These are phyloP conservation scores for Rhagophthalmus giganteus DNA, from an alignment of 2,888 invertebrate species.

Conservation along the genomic window DNA sequence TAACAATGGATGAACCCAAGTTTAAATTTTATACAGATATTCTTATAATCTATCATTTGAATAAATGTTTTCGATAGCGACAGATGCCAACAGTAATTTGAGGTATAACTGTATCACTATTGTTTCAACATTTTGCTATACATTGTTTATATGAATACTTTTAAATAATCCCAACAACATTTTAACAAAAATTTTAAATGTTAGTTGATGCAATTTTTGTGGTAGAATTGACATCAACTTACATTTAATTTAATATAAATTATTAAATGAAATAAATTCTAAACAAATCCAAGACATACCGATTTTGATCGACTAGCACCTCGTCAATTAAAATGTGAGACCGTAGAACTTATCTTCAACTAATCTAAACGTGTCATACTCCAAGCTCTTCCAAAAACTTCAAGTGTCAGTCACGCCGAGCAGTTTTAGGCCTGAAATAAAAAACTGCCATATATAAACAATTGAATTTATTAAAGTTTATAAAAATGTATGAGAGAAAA, in stretches of 20 bases:
- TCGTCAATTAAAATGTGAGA: constrained; percentile 50
- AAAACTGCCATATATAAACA: constrained; percentile 52
- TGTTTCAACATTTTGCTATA: not conserved
- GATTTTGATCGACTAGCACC: constrained; percentile 30
- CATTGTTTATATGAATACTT: constrained; percentile 4
- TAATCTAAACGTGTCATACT: constrained; percentile 56
- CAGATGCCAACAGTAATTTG: not conserved
- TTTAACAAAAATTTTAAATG: constrained; percentile 6
- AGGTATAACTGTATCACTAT: not conserved
- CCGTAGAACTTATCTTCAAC: constrained; percentile 57
- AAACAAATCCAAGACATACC: constrained; percentile 18
- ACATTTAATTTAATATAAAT: constrained; percentile 12
- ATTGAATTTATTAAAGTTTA: constrained; percentile 48
- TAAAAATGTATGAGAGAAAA: constrained; percentile 46
- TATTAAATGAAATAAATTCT: not conserved
- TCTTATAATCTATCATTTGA: constrained; percentile 1
- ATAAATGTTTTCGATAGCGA: not conserved
- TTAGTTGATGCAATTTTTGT: constrained; percentile 15
- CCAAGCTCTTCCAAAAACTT: constrained; percentile 57
- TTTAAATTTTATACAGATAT: constrained; percentile 3
- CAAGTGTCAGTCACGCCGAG: constrained; percentile 57
- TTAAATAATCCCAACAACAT: constrained; percentile 2
- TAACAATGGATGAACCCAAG: constrained; percentile 11
- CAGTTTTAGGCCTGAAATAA: constrained; percentile 55
- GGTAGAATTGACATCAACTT: constrained; percentile 17